Evolutionary conservation across 2,113 vertebrate species (phyloP).

Genomic region (Oxyura jamaicensis): DNA sequence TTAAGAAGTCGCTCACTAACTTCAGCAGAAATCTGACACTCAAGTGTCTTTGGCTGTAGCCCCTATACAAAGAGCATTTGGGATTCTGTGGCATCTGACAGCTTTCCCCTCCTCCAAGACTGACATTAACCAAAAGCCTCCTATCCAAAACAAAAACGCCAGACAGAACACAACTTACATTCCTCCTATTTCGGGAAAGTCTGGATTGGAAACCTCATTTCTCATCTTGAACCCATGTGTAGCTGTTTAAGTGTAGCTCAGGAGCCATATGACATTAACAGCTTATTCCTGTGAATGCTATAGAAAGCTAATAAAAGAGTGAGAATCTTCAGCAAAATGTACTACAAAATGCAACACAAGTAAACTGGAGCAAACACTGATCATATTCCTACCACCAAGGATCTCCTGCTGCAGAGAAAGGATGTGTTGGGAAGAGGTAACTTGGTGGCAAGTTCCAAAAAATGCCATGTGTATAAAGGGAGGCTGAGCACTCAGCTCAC

Average conservation of each 20-base stretch:
- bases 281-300: neutral
- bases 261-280: slow-evolving; percentile 31
- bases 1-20: neutral
- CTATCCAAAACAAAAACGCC: neutral
- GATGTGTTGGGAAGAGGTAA: neutral
- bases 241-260: neutral
- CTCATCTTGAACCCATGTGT: slow-evolving; percentile 50
- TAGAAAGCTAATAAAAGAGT: slow-evolving; percentile 1
- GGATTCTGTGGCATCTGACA: slow-evolving; percentile 9
- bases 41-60: neutral
- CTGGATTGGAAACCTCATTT: slow-evolving; percentile 3
- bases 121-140: slow-evolving; percentile 29
- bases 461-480: neutral
- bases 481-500: neutral
- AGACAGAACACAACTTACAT: slow-evolving; percentile 21
- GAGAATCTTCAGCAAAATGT: neutral
- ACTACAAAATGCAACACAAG: neutral
- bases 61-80: neutral
- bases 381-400: neutral
- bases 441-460: neutral
- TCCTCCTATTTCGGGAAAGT: slow-evolving; percentile 41
- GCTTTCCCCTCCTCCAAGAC: slow-evolving; percentile 3
- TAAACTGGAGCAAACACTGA: neutral
- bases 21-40: neutral
- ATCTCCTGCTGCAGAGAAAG: neutral